These are phyloP conservation scores for Acipenser ruthenus DNA, from an alignment of 2,797 vertebrate genomes.

Conservation along the genomic window DNA sequence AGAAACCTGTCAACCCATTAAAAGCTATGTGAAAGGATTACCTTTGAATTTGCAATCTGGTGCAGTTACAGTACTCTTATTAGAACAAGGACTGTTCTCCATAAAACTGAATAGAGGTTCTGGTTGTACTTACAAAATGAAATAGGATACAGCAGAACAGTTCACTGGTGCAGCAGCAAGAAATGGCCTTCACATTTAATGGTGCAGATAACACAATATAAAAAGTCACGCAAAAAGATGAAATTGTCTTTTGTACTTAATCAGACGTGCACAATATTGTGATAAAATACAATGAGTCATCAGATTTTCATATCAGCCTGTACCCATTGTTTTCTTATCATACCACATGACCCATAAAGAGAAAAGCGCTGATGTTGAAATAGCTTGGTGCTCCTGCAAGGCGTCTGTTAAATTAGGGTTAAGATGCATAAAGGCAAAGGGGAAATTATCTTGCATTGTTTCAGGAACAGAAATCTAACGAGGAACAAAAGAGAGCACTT, in stretches of 20 bases:
- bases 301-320: slow-evolving; percentile 17
- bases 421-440: slow-evolving; percentile 10
- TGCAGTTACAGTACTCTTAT: too few species aligned
- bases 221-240: slow-evolving; percentile 19
- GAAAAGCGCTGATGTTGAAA: slow-evolving; percentile 2
- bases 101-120: background rate
- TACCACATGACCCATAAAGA: slow-evolving; percentile 22
- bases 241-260: slow-evolving; percentile 27
- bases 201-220: slow-evolving; percentile 18
- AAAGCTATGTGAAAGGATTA: too few species aligned
- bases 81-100: too few species aligned
- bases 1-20: too few species aligned
- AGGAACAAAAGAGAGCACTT: slow-evolving; percentile 19
- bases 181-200: slow-evolving; percentile 25
- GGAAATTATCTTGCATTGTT: slow-evolving; percentile 26
- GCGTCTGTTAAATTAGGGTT: slow-evolving; percentile 22
- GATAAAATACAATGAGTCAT: slow-evolving; percentile 22
- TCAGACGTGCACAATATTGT: slow-evolving; percentile 17
- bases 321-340: background rate
- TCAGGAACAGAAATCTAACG: slow-evolving; percentile 24
- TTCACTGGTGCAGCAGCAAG: background rate
- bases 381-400: slow-evolving; percentile 6
- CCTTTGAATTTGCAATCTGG: too few species aligned
- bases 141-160: too few species aligned
- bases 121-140: background rate